Base-by-base conservation (phyloP, 2,113 vertebrate genomes). In the Trichomycterus rosablanca region DNA sequence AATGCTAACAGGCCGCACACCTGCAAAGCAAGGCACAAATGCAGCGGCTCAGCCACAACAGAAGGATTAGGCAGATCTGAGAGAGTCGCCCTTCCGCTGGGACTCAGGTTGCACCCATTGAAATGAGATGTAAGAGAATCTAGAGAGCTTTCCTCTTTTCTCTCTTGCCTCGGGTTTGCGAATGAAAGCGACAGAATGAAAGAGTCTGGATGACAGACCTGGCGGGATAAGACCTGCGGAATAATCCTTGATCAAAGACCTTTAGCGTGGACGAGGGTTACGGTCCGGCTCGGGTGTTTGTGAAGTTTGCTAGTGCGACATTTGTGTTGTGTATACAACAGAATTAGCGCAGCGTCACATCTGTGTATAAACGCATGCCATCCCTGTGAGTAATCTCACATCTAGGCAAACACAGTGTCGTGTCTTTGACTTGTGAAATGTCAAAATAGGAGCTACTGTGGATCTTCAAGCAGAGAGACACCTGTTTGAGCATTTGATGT, bases 121-220 rank as follows among this genome's bases (percentile, higher is more conserved):
- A 76, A 63, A 52, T 56, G 59, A 68, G 68, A 76, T 69, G 75
- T 81, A 82, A 83, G 61, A 49, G 68, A 74, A 82, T 78, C 76
- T 34, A 28, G 51, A 32, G 58, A 35, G 43, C 51, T 35, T 53
- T 44, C 54, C 53, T 52, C 63, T 59, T 51, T 67, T 63, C 73
- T 73, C 76, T 79, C 68, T 72, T 58, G 76, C 75, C 76, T 74
- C 61, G 53, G 78, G 79, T 78, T 75, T 37, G 64, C 53, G 71
- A 72, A 63, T 58, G 51, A 65, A 66, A 70, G 72, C 18, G 50
- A 66, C 28, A 68, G 42, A 74, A 59, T 59, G 66, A 77, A 73
- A 65, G 68, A 63, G 24, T 61, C 46, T 19, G 51, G 61, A 70
- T 73, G 65, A 70, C 49, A 58, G 70, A 30, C 35, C 46, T 40